Evolutionary conservation across 2,888 invertebrate species (phyloP), one percentile per base, ranked within the genome.

Genomic region (Drosophila diplacantha): DNA sequence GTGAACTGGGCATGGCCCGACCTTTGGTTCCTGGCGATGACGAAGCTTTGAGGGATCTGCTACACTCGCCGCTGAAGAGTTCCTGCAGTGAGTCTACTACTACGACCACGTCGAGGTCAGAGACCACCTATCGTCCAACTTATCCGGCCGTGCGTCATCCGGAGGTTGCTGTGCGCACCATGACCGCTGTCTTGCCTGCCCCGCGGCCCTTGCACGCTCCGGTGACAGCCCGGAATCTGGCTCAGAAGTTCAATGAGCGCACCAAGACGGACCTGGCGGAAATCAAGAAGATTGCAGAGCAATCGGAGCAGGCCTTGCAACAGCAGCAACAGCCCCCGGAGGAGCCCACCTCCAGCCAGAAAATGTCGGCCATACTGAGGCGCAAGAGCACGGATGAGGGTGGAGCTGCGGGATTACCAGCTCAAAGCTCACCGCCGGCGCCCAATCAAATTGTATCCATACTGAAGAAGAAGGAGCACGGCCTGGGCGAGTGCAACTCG

Each of bases 391-490:
- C 89, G 34, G 91, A 90, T 82, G 90, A 90, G 18, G n/a, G 59
- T 3, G 29, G 35, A 11, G 52, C 47, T n/a, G 16, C 12, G 4
- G 41, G 24, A 44, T 5, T 46, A 7, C 38, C 44, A 7, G 53
- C 64, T 18, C 81, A 82, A 26, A 73, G 31, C 16, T 81, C 80
- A 5, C 80, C 80, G 7, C 87, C 90, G 86, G 85, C 90, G 86
- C 76, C 91, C 87, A 83, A 87, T 69, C 88, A 88, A 57, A 88
- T 88, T 43, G 92, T 92, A 60, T 93, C 93, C 61, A 93, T 93
- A 81, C 88, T 93, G 41, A 93, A 93, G 87, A 91, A 93, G 75
- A 93, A 93, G 85, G 91, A 91, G 62, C 86, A 87, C 49, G 76
- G 81, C 4, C 77, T 84, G 16, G 83, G 83, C 1, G 87, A 90